Conservation (phyloP, 2,113 vertebrate species). For the Lucifuga dentata region DNA sequence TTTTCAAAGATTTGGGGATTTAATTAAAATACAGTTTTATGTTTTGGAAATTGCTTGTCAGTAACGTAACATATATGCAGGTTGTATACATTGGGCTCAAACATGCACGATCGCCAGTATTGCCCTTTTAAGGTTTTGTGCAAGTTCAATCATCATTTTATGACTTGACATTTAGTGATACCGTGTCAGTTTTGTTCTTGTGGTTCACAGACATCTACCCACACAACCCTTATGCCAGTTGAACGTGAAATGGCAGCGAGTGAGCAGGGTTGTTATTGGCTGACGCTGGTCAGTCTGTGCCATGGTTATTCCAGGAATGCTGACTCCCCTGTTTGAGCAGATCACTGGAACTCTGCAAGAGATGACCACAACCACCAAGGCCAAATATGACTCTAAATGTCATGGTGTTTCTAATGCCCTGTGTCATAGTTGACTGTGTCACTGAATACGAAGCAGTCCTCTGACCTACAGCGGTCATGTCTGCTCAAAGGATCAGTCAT, state of each 20-base stretch:
- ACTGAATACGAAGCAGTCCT: constrained; percentile 13
- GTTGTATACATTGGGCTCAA: no score
- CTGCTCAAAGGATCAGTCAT: constrained; percentile 4
- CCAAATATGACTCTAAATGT: constrained; percentile 80
- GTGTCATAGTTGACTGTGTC: constrained; percentile 52
- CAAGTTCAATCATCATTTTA: constrained; percentile 5
- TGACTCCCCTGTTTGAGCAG: constrained; percentile 69
- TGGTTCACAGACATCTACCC: not conserved
- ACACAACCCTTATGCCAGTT: constrained; percentile 39
- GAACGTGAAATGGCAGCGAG: constrained; percentile 55
- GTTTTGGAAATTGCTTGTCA: no score
- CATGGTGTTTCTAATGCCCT: constrained; percentile 56
- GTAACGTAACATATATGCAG: no score
- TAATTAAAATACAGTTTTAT: no score
- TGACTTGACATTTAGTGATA: constrained; percentile 36
- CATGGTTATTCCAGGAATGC: constrained; percentile 81
- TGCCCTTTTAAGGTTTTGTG: no score
- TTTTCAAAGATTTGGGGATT: no score
- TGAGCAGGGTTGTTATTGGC: constrained; percentile 54
- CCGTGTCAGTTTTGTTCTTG: constrained; percentile 22
- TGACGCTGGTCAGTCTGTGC: constrained; percentile 55
- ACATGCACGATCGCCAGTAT: no score
- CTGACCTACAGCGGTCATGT: constrained; percentile 28
- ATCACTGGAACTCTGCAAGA: constrained; percentile 59
- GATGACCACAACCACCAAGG: constrained; percentile 57